Evolutionary conservation across 2,797 vertebrate species (phyloP).

Genomic region (Enteromius viviparus): DNA sequence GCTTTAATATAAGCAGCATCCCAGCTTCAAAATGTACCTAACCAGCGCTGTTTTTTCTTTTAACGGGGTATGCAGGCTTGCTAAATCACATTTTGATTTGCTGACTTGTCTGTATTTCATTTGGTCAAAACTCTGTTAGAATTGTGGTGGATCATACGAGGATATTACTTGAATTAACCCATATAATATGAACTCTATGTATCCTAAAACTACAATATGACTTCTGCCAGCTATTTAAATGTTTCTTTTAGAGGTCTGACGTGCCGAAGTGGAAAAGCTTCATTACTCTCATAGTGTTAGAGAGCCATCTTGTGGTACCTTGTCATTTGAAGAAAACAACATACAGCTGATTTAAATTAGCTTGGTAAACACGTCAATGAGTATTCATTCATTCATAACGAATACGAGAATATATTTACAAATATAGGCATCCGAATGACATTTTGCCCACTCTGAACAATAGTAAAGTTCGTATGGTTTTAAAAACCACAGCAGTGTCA

Average conservation of each 20-base stretch:
- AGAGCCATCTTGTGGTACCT: conserved; percentile 49
- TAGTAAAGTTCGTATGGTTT: background rate
- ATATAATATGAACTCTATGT: background rate
- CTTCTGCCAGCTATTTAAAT: background rate
- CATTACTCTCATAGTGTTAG: background rate
- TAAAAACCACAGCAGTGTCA: background rate
- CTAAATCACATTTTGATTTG: background rate
- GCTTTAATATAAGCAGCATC: too few relatives aligned
- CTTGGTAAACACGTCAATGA: background rate
- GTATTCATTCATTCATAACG: background rate
- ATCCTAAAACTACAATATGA: background rate
- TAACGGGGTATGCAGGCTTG: background rate
- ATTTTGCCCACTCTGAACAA: background rate
- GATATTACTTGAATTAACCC: background rate
- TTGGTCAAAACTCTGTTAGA: background rate
- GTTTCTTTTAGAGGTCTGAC: background rate
- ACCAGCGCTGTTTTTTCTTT: too few relatives aligned
- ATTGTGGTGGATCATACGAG: background rate
- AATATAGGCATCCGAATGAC: background rate
- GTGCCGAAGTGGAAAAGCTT: background rate
- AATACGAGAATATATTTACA: background rate
- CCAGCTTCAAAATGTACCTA: too few relatives aligned
- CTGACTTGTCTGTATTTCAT: background rate
- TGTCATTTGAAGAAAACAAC: background rate
- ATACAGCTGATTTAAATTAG: background rate